Evolutionary conservation across 1,140 invertebrate genomes (phyloP), one percentile per base, ranked within the genome.

Genomic region (Macrobrachium nipponense): DNA sequence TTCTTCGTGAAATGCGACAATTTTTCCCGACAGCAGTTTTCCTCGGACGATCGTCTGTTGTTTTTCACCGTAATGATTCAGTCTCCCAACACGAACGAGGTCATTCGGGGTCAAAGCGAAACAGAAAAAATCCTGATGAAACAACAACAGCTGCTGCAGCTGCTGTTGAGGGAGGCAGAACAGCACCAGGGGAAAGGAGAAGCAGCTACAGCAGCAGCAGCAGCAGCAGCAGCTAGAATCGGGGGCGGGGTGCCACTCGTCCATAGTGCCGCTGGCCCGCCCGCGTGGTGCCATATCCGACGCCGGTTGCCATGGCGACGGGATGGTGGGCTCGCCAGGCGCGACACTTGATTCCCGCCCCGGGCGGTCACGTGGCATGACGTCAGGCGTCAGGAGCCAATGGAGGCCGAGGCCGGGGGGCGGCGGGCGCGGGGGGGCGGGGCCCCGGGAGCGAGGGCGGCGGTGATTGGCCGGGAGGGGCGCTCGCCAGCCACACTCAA

Each of bases 291-390:
- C 87, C 87, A 75, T 68, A 77, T 75, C 80, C 84, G 87, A 64
- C 77, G n/a, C 59, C 70, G 73, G 87, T 84, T 87, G 66, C 81
- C 81, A 87, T 87, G 87, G 66, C 81, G 64, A 87, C 81, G 66
- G 73, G 80, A 77, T 86, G 84, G 80, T 68, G 75, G 78, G 62
- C 80, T n/a, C 80, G 86, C 76, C 62, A 60, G 44, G 61, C 81
- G 87, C 27, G 27, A 84, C 87, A 80, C 81, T 86, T 82, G 80
- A 82, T 72, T 83, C 80, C 79, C 80, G 85, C 78, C 79, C 83
- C 62, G 60, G 76, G 84, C 84, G 84, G 82, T 88, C 83, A 88
- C 83, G 84, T 86, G 87, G 80, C 36, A 62, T 88, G 87, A 86
- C 87, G 87, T 83, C 83, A 83, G 66, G 66, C 51, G 68, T 86